These are phyloP conservation scores for Uloborus plumipes DNA, from an alignment of 2,888 invertebrate species.

Conservation along the genomic window DNA sequence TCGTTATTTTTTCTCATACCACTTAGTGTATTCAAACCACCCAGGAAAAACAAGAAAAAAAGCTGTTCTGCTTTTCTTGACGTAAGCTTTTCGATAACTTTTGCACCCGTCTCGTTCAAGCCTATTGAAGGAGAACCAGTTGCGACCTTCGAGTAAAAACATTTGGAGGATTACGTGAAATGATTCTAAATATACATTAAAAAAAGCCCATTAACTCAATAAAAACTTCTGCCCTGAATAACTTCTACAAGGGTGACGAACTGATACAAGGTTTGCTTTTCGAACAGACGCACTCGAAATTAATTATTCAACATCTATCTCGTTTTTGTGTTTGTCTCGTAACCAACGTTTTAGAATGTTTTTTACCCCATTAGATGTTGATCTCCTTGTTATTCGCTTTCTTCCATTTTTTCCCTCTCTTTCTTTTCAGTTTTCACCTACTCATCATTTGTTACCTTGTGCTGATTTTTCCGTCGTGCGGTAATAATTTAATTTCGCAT, in stretches of 20 bases:
- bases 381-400: background rate
- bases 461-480: constrained; percentile 12
- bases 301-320: too few relatives aligned
- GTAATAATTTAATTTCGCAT: background rate
- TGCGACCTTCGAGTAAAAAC: constrained; percentile 2
- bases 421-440: background rate
- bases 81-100: background rate
- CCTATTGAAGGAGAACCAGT: constrained; percentile 13
- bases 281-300: too few relatives aligned
- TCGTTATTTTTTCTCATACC: too few relatives aligned
- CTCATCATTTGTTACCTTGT: constrained; percentile 12
- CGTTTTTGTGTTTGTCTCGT: background rate
- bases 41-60: too few relatives aligned
- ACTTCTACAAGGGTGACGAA: constrained; percentile 33
- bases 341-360: background rate
- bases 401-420: background rate
- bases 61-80: too few relatives aligned
- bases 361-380: constrained; percentile 7
- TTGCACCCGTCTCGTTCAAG: background rate
- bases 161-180: background rate
- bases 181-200: background rate
- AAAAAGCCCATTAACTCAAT: background rate
- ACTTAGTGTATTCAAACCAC: too few relatives aligned
- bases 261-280: constrained; percentile 16
- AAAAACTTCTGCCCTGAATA: constrained; percentile 18